phyloP scores from a whole-genome alignment of 2,797 vertebrate species.

The Apodemus agrarius region DNA sequence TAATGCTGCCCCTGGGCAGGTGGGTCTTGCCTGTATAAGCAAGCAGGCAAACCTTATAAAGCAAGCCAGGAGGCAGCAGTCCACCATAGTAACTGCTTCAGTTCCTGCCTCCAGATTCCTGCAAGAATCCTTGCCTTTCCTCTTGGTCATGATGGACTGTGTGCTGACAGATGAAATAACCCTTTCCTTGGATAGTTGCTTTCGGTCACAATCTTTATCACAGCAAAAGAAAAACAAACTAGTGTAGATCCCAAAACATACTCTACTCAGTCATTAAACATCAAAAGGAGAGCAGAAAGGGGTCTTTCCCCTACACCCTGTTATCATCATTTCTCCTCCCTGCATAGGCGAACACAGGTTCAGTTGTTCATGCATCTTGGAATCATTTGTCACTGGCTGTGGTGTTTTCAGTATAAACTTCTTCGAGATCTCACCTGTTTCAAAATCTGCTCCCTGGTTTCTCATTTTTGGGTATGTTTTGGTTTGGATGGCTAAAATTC shows the following conservation, averaged over 20 bases:
- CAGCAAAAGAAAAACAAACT: not conserved
- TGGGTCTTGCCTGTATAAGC: not conserved
- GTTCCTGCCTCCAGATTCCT: not conserved
- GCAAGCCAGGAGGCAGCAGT: not conserved
- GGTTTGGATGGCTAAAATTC: not conserved
- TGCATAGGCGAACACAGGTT: rapidly evolving
- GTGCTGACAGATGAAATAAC: not conserved
- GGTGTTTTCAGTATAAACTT: not conserved
- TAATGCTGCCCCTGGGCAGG: not conserved
- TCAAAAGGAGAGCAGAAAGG: not conserved
- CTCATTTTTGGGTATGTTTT: not conserved
- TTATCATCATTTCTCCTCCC: rapidly evolving
- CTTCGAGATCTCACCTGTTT: rapidly evolving
- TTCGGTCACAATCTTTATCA: not conserved
- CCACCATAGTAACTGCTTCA: not conserved
- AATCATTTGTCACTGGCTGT: too few species aligned
- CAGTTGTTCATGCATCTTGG: not conserved
- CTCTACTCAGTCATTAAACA: not conserved
- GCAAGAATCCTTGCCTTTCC: not conserved
- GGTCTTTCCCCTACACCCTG: rapidly evolving
- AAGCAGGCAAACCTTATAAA: not conserved
- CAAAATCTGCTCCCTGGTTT: too few species aligned
- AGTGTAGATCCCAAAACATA: not conserved
- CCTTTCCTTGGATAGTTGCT: not conserved
- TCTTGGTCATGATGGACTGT: not conserved